phyloP scores from a whole-genome alignment of 2,113 vertebrate genomes.

The Ondatra zibethicus region DNA sequence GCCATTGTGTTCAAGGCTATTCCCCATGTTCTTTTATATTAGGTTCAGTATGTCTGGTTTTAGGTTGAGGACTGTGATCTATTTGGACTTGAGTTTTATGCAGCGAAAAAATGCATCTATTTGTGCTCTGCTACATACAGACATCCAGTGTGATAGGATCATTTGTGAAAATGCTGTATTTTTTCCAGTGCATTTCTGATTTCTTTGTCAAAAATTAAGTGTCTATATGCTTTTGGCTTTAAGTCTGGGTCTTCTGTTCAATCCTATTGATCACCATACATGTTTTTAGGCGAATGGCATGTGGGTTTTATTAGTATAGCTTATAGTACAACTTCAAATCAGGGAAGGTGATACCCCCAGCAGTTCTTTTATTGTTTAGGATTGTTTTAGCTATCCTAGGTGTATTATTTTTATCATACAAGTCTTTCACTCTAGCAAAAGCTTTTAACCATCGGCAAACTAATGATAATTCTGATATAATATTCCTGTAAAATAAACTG shows the following conservation, averaged over 20 bases:
- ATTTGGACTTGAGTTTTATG: not conserved
- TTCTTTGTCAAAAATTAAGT: not conserved
- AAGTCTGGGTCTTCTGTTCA: not conserved
- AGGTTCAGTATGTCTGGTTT: not conserved
- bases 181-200: not conserved
- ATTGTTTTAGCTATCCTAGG: not conserved
- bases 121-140: not conserved
- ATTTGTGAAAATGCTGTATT: not conserved
- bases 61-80: not conserved
- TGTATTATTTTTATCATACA: not conserved
- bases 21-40: not conserved
- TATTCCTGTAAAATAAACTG: constrained; percentile 1
- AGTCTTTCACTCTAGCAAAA: too few species aligned
- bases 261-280: not conserved
- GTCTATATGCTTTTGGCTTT: not conserved
- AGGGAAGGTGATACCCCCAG: not conserved
- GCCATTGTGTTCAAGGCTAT: not conserved
- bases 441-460: not conserved
- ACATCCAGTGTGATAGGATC: too few species aligned
- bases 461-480: constrained; percentile 10
- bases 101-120: not conserved
- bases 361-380: not conserved
- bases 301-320: not conserved
- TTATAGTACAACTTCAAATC: not conserved
- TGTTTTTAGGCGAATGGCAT: not conserved